A percentile compares a stretch with the other conserved stretches of the same genome.
Evolutionary conservation across 1,140 invertebrate genomes (phyloP).

Genomic region (Diploscapter pachys): DNA sequence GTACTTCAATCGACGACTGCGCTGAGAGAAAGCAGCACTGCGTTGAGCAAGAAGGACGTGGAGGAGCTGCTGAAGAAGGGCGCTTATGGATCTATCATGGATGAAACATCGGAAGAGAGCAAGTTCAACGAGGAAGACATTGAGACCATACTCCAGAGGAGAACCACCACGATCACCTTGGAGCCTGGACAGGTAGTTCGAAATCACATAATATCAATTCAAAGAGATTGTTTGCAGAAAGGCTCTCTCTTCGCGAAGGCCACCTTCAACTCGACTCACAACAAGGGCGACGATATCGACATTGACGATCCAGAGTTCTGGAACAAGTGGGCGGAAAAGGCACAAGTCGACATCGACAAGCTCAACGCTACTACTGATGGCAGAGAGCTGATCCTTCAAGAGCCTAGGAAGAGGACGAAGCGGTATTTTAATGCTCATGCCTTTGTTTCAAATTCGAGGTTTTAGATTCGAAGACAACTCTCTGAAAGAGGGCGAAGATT

Average conservation of each 20-base stretch:
- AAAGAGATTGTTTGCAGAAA: constrained; percentile 43
- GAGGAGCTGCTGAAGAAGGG: constrained; percentile 96
- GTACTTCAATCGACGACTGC: constrained; percentile 98
- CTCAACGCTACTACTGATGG: constrained; percentile 28
- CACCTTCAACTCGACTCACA: constrained; percentile 88
- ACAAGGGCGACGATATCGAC: constrained; percentile 85
- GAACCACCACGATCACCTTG: constrained; percentile 91
- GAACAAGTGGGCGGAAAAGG: constrained; percentile 99
- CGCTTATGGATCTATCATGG: constrained; percentile 92
- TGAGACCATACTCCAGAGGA: constrained; percentile 88
- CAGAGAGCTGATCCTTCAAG: constrained; percentile 86
- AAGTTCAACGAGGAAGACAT: constrained; percentile 99
- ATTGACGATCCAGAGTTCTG: constrained; percentile 99
- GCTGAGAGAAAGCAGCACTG: constrained; percentile 36
- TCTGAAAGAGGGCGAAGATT: constrained; percentile 37
- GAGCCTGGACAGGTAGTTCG: constrained; percentile 71
- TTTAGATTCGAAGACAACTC: constrained; percentile 68
- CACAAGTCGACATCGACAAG: constrained; percentile 85
- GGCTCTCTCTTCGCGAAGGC: constrained; percentile 99
- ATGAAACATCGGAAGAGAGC: constrained; percentile 96
- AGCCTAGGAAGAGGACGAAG: constrained; percentile 78
- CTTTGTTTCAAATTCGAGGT: no score
- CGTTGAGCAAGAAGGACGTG: constrained; percentile 70
- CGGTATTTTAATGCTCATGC: constrained; percentile 1
- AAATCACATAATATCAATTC: no score